Percentiles rank a stretch among this genome's conserved stretches.
Evolutionary conservation across 2,888 invertebrate species (phyloP).

Genomic region (Ichneumoninae sp.): DNA sequence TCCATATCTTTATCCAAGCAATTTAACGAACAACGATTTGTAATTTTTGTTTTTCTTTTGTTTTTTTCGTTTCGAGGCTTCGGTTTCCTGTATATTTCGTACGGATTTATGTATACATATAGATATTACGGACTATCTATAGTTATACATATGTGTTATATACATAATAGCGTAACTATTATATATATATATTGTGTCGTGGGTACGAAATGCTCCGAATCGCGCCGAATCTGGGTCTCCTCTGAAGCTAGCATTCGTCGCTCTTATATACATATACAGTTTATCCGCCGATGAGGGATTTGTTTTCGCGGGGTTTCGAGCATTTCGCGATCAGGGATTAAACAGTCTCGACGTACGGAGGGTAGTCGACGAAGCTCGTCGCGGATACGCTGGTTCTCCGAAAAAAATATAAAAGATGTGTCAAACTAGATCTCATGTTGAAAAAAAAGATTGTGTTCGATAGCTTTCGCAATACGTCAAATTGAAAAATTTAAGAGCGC

Average conservation of each 20-base stretch:
- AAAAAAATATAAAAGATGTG: conserved; percentile 3
- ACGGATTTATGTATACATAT: conserved; percentile 71
- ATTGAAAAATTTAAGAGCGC: not conserved
- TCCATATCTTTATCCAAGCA: conserved; percentile 84
- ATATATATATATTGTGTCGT: conserved; percentile 74
- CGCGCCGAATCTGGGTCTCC: conserved; percentile 13
- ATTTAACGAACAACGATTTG: conserved; percentile 82
- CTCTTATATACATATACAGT: conserved; percentile 49
- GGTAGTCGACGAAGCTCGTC: conserved; percentile 4
- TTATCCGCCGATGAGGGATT: conserved; percentile 29
- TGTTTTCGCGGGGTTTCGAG: conserved; percentile 16
- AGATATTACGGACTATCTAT: conserved; percentile 69
- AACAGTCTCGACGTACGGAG: conserved; percentile 37
- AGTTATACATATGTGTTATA: conserved; percentile 65
- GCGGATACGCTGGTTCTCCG: conserved; percentile 35
- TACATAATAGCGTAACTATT: conserved; percentile 73
- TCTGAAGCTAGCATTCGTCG: conserved; percentile 13
- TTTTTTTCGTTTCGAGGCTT: conserved; percentile 54
- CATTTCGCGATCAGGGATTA: conserved; percentile 15
- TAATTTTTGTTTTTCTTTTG: conserved; percentile 71
- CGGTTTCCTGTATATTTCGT: conserved; percentile 70
- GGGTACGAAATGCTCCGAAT: conserved; percentile 44
- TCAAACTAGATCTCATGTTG: not conserved
- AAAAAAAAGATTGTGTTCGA: not conserved
- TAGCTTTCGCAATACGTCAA: not conserved